Evolutionary conservation across 2,113 vertebrate genomes (phyloP), one percentile per base, ranked within the genome.

Genomic region (Albula goreensis): DNA sequence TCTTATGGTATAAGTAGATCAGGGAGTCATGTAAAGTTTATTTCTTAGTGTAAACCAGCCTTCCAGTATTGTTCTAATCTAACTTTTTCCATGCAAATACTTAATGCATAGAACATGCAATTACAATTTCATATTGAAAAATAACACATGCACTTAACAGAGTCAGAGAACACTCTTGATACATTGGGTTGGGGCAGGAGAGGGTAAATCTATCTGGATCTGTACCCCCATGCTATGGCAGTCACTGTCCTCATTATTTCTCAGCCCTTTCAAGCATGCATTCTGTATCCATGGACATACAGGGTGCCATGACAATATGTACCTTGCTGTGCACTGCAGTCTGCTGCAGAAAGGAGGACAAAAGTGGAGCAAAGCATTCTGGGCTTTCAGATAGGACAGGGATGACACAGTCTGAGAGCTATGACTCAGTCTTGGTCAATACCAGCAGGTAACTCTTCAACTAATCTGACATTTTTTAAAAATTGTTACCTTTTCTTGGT

Each of bases 231-330:
- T 22, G 25, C 60, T 83, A 31, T 11, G 70, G 82, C 41, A 22
- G 2, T n/a, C 50, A 22, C n/a, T 82, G 15, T 70, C n/a, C 25
- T 66, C 82, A 85, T 85, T 78, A 85, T 31, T 50, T 25, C 22
- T 25, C 83, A 74, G 70, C 22, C 31, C 22, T 52, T 31, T 74
- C 70, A 74, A 22, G 9, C n/a, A 74, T 31, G n/a, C 8, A 9
- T 31, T 31, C n/a, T 41, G 31, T 41, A 41, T 41, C 31, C 31
- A 41, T 41, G 31, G 31, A 41, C 31, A 41, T 41, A 41, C 31
- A 41, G 31, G 31, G 31, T 41, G 31, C 31, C 1, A 41, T 41
- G 31, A 41, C 31, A 41, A 41, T 41, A 41, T 41, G 31, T 41
- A 41, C 31, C 31, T 41, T 41, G 31, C 22, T 22, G 3, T 22